Base-by-base conservation (phyloP, 2,113 vertebrate genomes). In the Scomber colias region DNA sequence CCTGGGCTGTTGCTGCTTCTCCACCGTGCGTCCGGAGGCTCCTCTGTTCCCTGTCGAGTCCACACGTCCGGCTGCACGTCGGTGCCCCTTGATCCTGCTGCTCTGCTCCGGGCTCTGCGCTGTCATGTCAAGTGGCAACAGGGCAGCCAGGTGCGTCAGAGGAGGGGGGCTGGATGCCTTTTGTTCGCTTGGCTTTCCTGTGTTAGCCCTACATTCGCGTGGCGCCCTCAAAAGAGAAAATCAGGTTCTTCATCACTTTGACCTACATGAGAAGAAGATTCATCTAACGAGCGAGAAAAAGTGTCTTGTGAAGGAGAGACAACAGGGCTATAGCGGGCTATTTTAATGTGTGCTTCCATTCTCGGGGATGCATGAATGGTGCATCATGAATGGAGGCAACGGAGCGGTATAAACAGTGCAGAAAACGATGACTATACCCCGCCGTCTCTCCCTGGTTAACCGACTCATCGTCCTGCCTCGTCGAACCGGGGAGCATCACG, bases 71-170 rank as follows among this genome's bases (percentile, higher is more conserved):
- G 88, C 93, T 60, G 89, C 90, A 92, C 89, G 86, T 94, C 90
- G 89, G 91, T 91, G 93, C 92, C 93, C 91, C 91, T 90, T 89
- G 94, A 90, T 93, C 91, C 92, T 84, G 90, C 87, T 90, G 89
- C 87, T 92, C 81, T 87, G 87, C 83, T 84, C 73, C 80, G 84
- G 88, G 87, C 91, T 92, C 89, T 84, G 91, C 75, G 92, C 90
- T 92, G 92, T 95, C 95, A 96, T 96, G 93, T 96, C 95, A 94
- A 86, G 88, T 78, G 89, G 89, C 86, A 93, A 92, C 90, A 83
- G 93, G 91, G 88, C 90, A 88, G 93, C 92, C 93, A 91, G 93
- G 92, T 92, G 92, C 90, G 92, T 93, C 91, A 89, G 90, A 86
- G 86, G 86, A 80, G 70, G 75, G 83, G 87, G 85, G 84, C 67